phyloP scores from a whole-genome alignment of 2,113 vertebrate species.

The Montifringilla adamsi region DNA sequence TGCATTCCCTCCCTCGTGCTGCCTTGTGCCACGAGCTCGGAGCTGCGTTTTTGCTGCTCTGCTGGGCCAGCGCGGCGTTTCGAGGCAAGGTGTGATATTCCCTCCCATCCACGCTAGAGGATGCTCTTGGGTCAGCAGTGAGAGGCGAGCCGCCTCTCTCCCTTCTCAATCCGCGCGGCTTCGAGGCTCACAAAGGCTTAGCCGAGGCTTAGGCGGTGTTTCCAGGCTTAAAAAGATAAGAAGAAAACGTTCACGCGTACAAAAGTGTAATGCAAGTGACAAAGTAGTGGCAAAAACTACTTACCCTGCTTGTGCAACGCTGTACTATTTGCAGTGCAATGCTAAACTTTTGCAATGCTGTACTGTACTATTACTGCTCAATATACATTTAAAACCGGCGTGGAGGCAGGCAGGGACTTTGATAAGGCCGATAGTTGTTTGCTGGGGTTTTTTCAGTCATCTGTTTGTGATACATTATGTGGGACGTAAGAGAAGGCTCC shows the following conservation, averaged over 20 bases:
- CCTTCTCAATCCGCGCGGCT: neutral
- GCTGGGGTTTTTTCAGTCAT: neutral
- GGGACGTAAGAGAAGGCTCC: neutral
- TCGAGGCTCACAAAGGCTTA: neutral
- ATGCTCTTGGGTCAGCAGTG: constrained; percentile 55
- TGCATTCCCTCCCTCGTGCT: neutral
- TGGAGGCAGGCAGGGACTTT: neutral
- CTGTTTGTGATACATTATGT: neutral
- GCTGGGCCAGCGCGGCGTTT: accelerated
- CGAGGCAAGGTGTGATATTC: neutral
- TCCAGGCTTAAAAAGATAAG: neutral
- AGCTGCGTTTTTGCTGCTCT: neutral
- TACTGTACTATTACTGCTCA: neutral
- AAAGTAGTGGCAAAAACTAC: neutral
- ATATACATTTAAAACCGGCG: neutral
- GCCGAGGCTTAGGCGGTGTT: neutral
- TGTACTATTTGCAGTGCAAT: too few species aligned
- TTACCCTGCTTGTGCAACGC: neutral
- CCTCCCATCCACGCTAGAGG: constrained; percentile 51
- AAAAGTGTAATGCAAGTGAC: neutral
- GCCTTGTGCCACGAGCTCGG: neutral
- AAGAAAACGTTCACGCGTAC: neutral
- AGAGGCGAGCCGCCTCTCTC: neutral
- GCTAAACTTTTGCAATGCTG: too few species aligned
- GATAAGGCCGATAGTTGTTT: neutral